phyloP scores from a whole-genome alignment of 2,888 invertebrate genomes.

The Aphodius granarius region DNA sequence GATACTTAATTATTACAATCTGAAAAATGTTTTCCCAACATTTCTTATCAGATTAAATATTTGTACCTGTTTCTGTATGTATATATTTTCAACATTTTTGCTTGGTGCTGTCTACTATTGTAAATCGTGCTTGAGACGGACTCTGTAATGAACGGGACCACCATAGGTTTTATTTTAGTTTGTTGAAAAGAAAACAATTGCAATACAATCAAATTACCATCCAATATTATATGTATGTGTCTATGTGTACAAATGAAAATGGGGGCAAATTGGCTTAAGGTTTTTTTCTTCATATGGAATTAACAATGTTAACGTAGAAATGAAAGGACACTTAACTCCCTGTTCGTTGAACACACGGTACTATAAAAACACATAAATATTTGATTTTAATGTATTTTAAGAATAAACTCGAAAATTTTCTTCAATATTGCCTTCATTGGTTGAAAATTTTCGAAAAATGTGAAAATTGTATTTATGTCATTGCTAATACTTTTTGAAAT shows the following conservation, averaged over 20 bases:
- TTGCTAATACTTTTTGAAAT: slow-evolving; percentile 18
- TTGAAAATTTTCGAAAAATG: slow-evolving; percentile 37
- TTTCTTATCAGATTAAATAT: not conserved
- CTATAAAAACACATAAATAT: too few relatives aligned
- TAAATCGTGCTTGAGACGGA: not conserved
- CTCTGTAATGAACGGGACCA: not conserved
- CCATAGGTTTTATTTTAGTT: slow-evolving; percentile 3
- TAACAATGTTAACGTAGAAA: too few relatives aligned
- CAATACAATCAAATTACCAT: slow-evolving; percentile 16
- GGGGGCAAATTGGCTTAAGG: too few relatives aligned
- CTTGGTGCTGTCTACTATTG: not conserved
- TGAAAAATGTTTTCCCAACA: not conserved
- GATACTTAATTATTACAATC: not conserved
- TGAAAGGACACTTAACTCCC: too few relatives aligned
- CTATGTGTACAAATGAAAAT: slow-evolving; percentile 23
- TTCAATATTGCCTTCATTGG: slow-evolving; percentile 43
- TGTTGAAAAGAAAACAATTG: slow-evolving; percentile 12
- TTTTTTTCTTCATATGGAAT: too few relatives aligned
- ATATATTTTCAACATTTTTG: not conserved
- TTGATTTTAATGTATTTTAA: too few relatives aligned
- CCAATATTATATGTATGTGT: slow-evolving; percentile 17
- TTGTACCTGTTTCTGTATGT: too few relatives aligned
- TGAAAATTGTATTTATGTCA: slow-evolving; percentile 3
- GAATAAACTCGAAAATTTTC: slow-evolving; percentile 34
- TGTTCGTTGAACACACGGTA: too few relatives aligned